These are phyloP conservation scores for Enteromius trimaculatus DNA, from an alignment of 2,797 vertebrate species.

Conservation along the genomic window DNA sequence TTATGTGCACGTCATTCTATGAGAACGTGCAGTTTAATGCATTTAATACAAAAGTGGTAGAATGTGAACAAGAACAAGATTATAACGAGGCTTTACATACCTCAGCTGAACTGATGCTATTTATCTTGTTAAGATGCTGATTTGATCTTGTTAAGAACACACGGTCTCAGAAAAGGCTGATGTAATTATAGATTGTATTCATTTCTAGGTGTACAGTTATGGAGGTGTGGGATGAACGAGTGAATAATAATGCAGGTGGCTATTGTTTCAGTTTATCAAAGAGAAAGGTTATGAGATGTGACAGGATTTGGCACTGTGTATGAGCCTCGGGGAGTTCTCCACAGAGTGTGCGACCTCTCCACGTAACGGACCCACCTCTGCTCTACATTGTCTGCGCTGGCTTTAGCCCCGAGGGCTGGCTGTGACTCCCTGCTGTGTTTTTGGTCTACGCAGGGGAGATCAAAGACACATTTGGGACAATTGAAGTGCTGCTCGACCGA, in stretches of 20 bases:
- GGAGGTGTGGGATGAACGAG: conserved; percentile 19
- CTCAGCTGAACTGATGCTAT: neutral
- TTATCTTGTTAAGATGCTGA: neutral
- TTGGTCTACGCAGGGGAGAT: conserved; percentile 83
- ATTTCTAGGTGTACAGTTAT: neutral
- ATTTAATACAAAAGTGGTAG: neutral
- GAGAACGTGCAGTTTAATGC: neutral
- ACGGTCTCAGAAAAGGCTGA: neutral
- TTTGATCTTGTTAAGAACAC: neutral
- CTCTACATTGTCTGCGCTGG: conserved; percentile 68
- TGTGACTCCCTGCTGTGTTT: conserved; percentile 81
- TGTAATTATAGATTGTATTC: neutral
- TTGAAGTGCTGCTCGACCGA: conserved; percentile 73
- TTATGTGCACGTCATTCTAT: neutral
- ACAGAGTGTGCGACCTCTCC: conserved; percentile 47
- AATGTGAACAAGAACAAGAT: neutral
- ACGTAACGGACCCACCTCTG: conserved; percentile 59
- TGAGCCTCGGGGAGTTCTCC: conserved; percentile 51
- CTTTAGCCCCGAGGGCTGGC: conserved; percentile 76
- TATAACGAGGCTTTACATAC: neutral
- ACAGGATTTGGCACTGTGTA: conserved; percentile 50
- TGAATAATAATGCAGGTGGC: conserved; percentile 34
- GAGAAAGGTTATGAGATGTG: conserved; percentile 57
- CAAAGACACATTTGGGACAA: conserved; percentile 89
- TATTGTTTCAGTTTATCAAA: conserved; percentile 49